A percentile compares a stretch with the other conserved stretches of the same genome.
Conservation (phyloP, 2,113 vertebrate genomes). For the Percopsis transmontana region DNA sequence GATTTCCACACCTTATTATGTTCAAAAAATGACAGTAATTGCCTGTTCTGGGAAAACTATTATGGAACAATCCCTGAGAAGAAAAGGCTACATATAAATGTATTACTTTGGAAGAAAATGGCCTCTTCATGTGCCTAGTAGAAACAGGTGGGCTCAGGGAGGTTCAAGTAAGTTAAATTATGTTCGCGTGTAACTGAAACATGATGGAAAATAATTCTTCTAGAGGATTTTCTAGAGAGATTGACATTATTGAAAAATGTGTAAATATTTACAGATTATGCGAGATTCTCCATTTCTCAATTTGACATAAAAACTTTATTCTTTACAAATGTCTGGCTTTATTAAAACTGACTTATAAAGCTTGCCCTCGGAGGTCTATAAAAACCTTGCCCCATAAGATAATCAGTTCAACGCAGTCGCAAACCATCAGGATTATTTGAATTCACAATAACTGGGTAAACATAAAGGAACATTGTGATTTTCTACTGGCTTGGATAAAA, state of each 20-base stretch:
- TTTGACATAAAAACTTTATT: constrained; percentile 15
- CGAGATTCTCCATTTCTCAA: constrained; percentile 40
- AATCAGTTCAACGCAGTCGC: constrained; percentile 51
- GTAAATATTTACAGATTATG: neutral
- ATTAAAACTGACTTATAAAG: neutral
- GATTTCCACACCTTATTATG: constrained; percentile 40
- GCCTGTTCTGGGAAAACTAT: constrained; percentile 62
- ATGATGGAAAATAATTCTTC: constrained; percentile 55
- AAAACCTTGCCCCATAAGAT: constrained; percentile 31
- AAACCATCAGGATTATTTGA: constrained; percentile 29
- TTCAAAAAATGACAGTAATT: constrained; percentile 55
- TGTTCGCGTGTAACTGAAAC: constrained; percentile 58
- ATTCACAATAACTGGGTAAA: constrained; percentile 19
- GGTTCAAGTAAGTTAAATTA: constrained; percentile 59
- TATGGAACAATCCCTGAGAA: constrained; percentile 53
- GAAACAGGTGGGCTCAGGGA: constrained; percentile 67
- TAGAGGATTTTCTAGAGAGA: constrained; percentile 46
- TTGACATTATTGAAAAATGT: neutral
- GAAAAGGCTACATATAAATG: constrained; percentile 44
- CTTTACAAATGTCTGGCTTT: neutral
- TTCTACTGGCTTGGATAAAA: constrained; percentile 25
- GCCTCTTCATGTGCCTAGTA: constrained; percentile 45
- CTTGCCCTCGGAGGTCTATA: neutral
- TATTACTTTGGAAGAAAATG: constrained; percentile 53
- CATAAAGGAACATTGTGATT: constrained; percentile 27